Conservation (phyloP, 1,140 invertebrate species). For the Trigoniulus corallinus region DNA sequence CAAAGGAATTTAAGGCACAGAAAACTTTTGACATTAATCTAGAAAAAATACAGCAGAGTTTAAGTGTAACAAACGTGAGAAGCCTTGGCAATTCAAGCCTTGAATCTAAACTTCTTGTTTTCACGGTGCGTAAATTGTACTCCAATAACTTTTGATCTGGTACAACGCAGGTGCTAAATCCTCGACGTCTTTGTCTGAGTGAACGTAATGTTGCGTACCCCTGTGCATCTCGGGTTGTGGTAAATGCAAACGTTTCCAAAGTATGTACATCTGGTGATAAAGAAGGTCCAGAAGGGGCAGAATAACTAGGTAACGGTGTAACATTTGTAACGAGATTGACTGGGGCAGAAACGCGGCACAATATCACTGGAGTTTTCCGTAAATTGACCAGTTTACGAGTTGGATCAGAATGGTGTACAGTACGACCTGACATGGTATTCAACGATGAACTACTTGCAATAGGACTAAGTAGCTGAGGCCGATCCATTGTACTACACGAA, state of each 20-base stretch:
- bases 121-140: conserved; percentile 1
- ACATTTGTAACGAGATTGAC: background rate
- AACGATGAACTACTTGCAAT: conserved; percentile 48
- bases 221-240: conserved; percentile 32
- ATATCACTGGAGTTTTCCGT: conserved; percentile 20
- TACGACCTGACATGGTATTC: conserved; percentile 8
- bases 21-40: no score
- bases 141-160: background rate
- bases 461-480: conserved; percentile 51
- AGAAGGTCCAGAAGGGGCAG: background rate
- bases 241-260: conserved; percentile 10
- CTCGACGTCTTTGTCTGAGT: conserved; percentile 40
- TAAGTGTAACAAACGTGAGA: background rate
- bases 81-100: background rate
- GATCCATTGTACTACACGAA: conserved; percentile 13
- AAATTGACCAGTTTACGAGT: conserved; percentile 20
- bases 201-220: conserved; percentile 64
- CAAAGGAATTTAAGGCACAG: no score
- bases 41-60: conserved; percentile 3
- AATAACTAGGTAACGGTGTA: background rate
- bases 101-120: conserved; percentile 11
- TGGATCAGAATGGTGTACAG: conserved; percentile 20
- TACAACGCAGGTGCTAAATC: conserved; percentile 11
- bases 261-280: conserved; percentile 11
- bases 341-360: background rate